Percentiles rank a stretch among this genome's conserved stretches.
Conservation (phyloP, 2,113 vertebrate genomes). For the Bubo blakistoni region DNA sequence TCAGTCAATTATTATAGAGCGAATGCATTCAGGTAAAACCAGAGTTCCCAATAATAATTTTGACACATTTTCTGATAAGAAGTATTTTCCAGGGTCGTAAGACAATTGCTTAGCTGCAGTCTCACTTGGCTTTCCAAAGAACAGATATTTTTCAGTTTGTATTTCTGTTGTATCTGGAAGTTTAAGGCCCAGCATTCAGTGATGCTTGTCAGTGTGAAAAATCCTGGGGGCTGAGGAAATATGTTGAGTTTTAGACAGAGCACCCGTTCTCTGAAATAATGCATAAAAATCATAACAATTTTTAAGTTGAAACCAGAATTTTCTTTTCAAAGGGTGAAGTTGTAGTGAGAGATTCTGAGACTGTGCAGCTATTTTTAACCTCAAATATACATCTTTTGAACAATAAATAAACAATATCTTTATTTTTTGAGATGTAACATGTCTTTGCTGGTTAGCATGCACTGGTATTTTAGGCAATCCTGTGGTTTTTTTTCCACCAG, state of each 20-base stretch:
- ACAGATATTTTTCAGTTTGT: neutral
- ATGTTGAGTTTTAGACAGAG: neutral
- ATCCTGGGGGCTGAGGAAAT: neutral
- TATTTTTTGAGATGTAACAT: neutral
- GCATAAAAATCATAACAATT: neutral
- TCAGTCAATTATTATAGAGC: constrained; percentile 98
- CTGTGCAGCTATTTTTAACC: neutral
- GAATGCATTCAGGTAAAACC: constrained; percentile 96
- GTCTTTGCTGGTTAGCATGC: neutral
- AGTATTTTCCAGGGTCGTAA: neutral
- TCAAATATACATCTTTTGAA: neutral
- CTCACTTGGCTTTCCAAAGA: neutral
- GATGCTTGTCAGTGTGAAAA: neutral
- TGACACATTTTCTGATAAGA: neutral
- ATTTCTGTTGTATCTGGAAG: neutral
- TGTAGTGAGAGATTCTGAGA: neutral
- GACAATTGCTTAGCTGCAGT: neutral
- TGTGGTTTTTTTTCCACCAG: constrained; percentile 64
- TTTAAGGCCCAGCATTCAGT: neutral
- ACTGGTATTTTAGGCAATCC: neutral
- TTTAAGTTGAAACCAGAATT: neutral
- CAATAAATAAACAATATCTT: neutral
- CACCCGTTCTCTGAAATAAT: neutral
- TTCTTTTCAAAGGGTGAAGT: neutral
- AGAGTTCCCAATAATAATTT: neutral